Percentiles rank a stretch among this genome's conserved stretches.
These are phyloP conservation scores for Cosmopolites sordidus DNA, from an alignment of 2,888 invertebrate species.

Conservation along the genomic window DNA sequence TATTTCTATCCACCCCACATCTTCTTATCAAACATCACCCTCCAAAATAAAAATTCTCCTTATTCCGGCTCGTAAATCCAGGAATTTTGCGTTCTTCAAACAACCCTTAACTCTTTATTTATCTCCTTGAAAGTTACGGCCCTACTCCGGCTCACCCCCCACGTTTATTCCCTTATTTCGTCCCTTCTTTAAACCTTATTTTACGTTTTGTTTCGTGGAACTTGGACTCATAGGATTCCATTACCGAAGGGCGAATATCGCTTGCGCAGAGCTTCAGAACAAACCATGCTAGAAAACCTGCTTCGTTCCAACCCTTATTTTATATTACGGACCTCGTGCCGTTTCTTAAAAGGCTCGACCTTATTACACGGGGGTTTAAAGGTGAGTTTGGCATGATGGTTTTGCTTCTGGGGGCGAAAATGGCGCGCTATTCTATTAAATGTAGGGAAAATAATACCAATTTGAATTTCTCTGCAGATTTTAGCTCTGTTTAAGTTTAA, in stretches of 20 bases:
- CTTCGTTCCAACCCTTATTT: conserved; percentile 21
- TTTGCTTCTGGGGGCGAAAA: conserved; percentile 34
- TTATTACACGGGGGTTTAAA: conserved; percentile 1
- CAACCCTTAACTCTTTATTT: conserved; percentile 1
- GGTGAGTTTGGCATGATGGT: conserved; percentile 1
- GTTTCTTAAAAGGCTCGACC: conserved; percentile 23
- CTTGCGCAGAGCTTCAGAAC: neutral
- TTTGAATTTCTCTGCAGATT: conserved; percentile 47
- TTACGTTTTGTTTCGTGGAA: neutral
- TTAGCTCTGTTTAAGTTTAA: conserved; percentile 44
- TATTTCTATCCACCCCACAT: neutral
- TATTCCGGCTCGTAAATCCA: neutral
- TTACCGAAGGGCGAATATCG: neutral
- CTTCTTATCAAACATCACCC: neutral
- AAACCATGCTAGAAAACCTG: conserved; percentile 2
- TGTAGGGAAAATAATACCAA: conserved; percentile 47
- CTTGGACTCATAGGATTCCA: neutral
- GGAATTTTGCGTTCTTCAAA: conserved; percentile 2
- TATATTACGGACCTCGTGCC: conserved; percentile 18
- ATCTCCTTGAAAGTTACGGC: conserved; percentile 18
- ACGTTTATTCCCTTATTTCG: conserved; percentile 24
- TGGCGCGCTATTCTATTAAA: conserved; percentile 45
- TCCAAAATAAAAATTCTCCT: neutral
- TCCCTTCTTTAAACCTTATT: conserved; percentile 21
- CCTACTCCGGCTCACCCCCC: conserved; percentile 4